Percentiles rank a stretch among this genome's conserved stretches.
Conservation (phyloP, 1,140 invertebrate genomes). For the Tetragnatha versicolor region DNA sequence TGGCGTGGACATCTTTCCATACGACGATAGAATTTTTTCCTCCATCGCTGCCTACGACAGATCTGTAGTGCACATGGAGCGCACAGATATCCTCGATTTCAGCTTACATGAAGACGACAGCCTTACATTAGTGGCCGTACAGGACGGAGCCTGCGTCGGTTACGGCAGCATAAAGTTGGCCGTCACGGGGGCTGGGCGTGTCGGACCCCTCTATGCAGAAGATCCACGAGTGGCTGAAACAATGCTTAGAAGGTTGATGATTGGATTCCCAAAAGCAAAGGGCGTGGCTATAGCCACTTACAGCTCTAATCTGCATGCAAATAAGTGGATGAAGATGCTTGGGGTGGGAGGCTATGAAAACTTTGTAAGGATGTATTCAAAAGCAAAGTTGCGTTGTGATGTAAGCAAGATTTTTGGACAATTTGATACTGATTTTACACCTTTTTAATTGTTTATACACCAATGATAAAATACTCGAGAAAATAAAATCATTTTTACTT, state of each 20-base stretch:
- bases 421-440: background rate
- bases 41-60: background rate
- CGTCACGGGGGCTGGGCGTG: background rate
- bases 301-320: background rate
- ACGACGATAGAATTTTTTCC: background rate
- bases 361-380: background rate
- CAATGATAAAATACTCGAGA: too few relatives aligned
- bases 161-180: background rate
- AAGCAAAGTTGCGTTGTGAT: background rate
- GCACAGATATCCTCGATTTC: background rate
- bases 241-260: background rate
- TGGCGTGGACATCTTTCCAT: background rate
- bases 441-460: background rate
- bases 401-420: background rate
- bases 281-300: background rate
- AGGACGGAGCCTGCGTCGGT: background rate
- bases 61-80: background rate
- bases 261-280: background rate
- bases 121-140: background rate
- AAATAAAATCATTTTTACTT: too few relatives aligned
- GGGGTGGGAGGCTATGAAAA: background rate
- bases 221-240: background rate
- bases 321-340: background rate
- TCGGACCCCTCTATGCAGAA: background rate
- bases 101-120: background rate